Evolutionary conservation across 1,140 invertebrate genomes (phyloP).

Genomic region (Dolichoris vasculosae): DNA sequence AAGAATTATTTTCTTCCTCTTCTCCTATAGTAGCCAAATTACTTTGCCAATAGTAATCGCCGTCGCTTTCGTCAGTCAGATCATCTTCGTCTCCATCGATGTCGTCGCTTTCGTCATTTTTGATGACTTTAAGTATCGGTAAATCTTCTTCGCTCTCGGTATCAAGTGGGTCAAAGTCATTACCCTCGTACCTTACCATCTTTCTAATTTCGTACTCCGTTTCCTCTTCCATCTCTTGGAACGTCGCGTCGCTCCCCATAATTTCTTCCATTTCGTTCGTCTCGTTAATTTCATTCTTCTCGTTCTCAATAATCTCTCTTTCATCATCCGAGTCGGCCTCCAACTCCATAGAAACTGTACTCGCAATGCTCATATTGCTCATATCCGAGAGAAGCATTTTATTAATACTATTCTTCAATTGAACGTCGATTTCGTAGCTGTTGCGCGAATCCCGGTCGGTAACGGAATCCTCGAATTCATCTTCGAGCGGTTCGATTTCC

Average conservation of each 20-base stretch:
- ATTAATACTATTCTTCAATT: slow-evolving; percentile 29
- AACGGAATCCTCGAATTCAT: slow-evolving; percentile 1
- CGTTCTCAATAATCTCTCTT: not conserved
- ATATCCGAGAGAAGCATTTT: slow-evolving; percentile 2
- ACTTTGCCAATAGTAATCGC: slow-evolving; percentile 69
- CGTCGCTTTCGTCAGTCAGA: slow-evolving; percentile 63
- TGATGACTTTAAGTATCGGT: not conserved
- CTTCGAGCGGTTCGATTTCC: slow-evolving; percentile 24
- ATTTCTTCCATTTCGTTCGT: not conserved
- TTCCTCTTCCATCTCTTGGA: not conserved
- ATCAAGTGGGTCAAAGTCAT: slow-evolving; percentile 52
- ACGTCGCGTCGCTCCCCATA: not conserved
- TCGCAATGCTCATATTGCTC: not conserved
- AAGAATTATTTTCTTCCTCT: slow-evolving; percentile 68
- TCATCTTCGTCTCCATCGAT: slow-evolving; percentile 56
- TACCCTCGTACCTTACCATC: slow-evolving; percentile 25
- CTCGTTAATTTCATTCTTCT: not conserved
- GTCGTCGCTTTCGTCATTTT: not conserved
- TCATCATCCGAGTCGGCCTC: slow-evolving; percentile 42
- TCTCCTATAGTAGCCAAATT: slow-evolving; percentile 70
- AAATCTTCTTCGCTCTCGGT: not conserved
- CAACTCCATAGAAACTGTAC: slow-evolving; percentile 44
- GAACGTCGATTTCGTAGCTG: not conserved
- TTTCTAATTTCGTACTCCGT: not conserved
- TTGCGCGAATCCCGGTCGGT: not conserved